Base-by-base conservation (phyloP, 2,888 invertebrate genomes). In the Leuctra nigra region DNA sequence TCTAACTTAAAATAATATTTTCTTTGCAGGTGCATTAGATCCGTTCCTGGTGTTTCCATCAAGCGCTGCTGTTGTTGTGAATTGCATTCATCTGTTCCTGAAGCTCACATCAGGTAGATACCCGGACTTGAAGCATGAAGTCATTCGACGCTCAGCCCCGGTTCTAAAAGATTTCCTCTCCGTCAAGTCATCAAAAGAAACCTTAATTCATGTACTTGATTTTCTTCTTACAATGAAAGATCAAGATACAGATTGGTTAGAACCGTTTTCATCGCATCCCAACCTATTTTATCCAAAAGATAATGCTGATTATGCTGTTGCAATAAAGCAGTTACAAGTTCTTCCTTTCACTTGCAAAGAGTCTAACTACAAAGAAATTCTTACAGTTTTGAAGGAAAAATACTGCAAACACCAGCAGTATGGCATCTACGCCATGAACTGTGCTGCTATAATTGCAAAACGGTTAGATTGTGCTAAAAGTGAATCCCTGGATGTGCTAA, bases 181-280 rank as follows among this genome's bases (percentile, higher is more conserved):
- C 9, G 18, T 39, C 25, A 46, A 44, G 64, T 57, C 66, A 64
- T 79, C 79, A 67, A 79, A 79, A 44, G 58, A 57, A 20, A 53
- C 54, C 2, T 13, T 35, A 13, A 52, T 33, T 33, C 38, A 54
- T 22, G 48, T 60, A 11, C 36, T 60, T 16, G 56, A 60, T 29
- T 60, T 60, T 38, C 48, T 60, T 6, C 14, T 41, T 7, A 29
- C 13, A n/a, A 14, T 58, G 2, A 29, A 23, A 7, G 13, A 46
- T 6, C 13, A 46, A 11, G 48, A 53, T 23, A 22, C 14, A 4
- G 53, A 53, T 38, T 59, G 59, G 59, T 33, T 59, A 11, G 6
- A 36, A 13, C 41, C 25, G 14, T 55, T 59, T 47, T 24, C 22
- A 3, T 46, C 55, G 16, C 18, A 22, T 2, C 55, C 54, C 13